These are phyloP conservation scores for Agraylea sexmaculata DNA, from an alignment of 1,140 invertebrate genomes.

Conservation along the genomic window DNA sequence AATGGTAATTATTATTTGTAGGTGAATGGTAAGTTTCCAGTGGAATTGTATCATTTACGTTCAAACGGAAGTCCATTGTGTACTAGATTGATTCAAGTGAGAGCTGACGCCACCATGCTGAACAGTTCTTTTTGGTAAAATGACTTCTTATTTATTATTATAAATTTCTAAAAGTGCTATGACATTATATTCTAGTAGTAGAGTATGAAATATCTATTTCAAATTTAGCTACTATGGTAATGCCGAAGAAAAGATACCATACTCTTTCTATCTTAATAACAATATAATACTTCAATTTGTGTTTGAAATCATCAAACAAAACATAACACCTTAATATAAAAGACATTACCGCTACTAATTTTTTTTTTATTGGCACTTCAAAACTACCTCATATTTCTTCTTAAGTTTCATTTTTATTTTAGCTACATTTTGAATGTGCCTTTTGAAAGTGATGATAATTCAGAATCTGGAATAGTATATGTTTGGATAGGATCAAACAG, in stretches of 20 bases:
- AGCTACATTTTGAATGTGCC: slow-evolving; percentile 95
- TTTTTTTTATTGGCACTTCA: no score
- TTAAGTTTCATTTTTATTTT: slow-evolving; percentile 23
- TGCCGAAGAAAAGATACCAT: no score
- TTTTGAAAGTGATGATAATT: slow-evolving; percentile 82
- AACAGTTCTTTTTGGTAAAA: slow-evolving; percentile 77
- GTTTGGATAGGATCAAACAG: slow-evolving; percentile 92
- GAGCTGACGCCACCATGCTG: slow-evolving; percentile 62
- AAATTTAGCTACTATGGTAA: no score
- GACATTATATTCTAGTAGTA: slow-evolving; percentile 1
- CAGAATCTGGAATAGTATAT: slow-evolving; percentile 86
- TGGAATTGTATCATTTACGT: slow-evolving; percentile 90
- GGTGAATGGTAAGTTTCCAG: slow-evolving; percentile 42
- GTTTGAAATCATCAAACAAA: no score
- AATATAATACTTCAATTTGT: no score
- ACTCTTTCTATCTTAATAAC: no score
- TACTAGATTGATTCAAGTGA: slow-evolving; percentile 85
- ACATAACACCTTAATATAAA: no score
- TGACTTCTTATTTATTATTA: slow-evolving; percentile 10
- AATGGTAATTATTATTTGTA: slow-evolving; percentile 7
- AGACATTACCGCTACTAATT: no score
- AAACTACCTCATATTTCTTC: slow-evolving; percentile 9
- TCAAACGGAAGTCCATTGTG: slow-evolving; percentile 92
- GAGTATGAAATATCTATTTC: no score
- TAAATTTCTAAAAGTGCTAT: slow-evolving; percentile 9